A percentile compares a stretch with the other conserved stretches of the same genome.
phyloP scores from a whole-genome alignment of 1,140 invertebrate genomes.

The Drosophila cardini region DNA sequence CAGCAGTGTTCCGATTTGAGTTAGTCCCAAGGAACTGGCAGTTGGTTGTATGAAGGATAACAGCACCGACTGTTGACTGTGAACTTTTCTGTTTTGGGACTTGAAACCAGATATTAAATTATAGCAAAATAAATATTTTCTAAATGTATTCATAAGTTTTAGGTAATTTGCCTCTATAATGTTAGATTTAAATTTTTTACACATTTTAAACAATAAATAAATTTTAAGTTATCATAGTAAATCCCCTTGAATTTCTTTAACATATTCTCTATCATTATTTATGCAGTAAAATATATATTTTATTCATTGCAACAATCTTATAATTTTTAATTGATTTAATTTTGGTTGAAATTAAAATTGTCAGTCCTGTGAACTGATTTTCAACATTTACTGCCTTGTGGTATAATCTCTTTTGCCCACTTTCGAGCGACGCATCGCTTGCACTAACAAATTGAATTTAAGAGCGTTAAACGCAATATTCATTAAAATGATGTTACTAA shows the following conservation, averaged over 20 bases:
- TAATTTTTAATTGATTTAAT: neutral
- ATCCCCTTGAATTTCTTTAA: no score
- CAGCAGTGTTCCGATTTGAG: conserved; percentile 51
- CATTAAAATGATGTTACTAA: conserved; percentile 63
- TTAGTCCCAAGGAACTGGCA: conserved; percentile 28
- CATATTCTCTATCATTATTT: no score
- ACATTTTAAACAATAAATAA: no score
- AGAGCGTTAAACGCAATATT: conserved; percentile 60
- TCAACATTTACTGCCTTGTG: neutral
- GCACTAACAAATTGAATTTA: conserved; percentile 57
- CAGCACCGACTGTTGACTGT: no score
- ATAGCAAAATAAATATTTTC: no score
- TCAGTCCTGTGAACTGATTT: conserved; percentile 1
- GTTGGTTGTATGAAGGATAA: neutral
- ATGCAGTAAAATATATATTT: no score
- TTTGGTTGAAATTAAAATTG: neutral
- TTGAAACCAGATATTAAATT: no score
- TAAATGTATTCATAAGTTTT: no score
- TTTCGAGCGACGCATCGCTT: conserved; percentile 9
- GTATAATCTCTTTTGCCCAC: conserved; percentile 9
- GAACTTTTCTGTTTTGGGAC: no score
- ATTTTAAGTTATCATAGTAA: no score
- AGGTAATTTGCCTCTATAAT: no score
- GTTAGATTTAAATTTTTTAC: no score
- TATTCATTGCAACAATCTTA: neutral